Base-by-base conservation (phyloP, 2,113 vertebrate genomes). In the Heterotis niloticus region DNA sequence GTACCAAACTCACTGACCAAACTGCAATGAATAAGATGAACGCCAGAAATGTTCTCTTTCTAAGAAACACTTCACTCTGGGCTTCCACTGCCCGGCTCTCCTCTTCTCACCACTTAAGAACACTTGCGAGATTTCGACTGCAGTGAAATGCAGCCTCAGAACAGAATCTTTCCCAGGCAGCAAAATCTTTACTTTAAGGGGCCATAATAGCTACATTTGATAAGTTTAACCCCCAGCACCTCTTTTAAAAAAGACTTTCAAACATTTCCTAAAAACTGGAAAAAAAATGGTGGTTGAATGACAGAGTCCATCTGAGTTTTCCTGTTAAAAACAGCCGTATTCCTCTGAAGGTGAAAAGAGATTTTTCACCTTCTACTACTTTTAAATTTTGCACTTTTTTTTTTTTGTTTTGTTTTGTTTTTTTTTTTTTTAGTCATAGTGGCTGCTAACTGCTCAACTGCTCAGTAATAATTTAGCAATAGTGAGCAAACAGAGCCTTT, bases 401-500 rank as follows among this genome's bases (percentile, higher is more conserved):
- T 76, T 64, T 65, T 7, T 59, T 13, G 29, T 69, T 73, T 76
- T n/a, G n/a, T n/a, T n/a, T 75, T 76, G 68, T 80, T 80, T 69
- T 73, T 76, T 44, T 44, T 44, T 44, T 76, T 76, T 69, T 80
- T 80, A 76, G 64, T 65, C 79, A 76, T 54, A 60, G 73, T 68
- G 64, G 74, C 74, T 76, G 28, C 73, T 24, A 80, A 80, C 73
- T 65, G 70, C 74, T 60, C 69, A 80, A 80, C 73, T 65, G 70
- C 74, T 60, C 69, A 64, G 68, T 59, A 68, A 76, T 75, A 64
- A 80, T 76, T 80, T 70, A 69, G 73, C 75, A 80, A 76, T 80
- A 69, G 64, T 75, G 65, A 70, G 74, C 64, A 80, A 76, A 80
- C 79, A 60, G 54, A 54, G 73, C 66, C 71, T 79, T 75, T 83